Base-by-base conservation (phyloP, 2,888 invertebrate genomes). In the Diarsia rubi region DNA sequence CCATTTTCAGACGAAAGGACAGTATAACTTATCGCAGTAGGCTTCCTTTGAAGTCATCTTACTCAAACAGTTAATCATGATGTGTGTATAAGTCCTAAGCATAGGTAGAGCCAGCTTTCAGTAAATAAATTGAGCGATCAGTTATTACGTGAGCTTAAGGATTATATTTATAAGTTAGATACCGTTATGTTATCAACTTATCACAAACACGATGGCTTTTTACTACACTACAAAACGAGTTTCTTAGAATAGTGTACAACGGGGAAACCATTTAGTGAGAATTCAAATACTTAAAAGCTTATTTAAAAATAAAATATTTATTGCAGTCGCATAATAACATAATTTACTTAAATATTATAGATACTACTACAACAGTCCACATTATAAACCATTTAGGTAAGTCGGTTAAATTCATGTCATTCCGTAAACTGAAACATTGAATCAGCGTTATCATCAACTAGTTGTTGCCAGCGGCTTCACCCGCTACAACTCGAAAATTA, bases 41-140 rank as follows among this genome's bases (percentile, higher is more conserved):
- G 52, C 24, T 54, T 27, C 16, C 37, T 47, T 74, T 63, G 45
- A 74, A 74, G 74, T 81, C 37, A 42, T 74, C 81, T 47, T 74
- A 62, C 4, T 47, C 42, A 49, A 52, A 57, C n/a, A 21, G 42
- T 81, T 74, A 74, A 81, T 57, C 76, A 57, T 44, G 47, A 44
- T 49, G 52, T 81, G 63, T 47, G 27, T 62, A 73, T 72, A 75
- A 80, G 37, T 60, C 42, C 27, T 45, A n/a, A 52, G 49, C 57
- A 82, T 57, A 57, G n/a, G n/a, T n/a, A n/a, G 54, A 78, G 45
- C 47, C 65, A 81, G 65, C 62, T 69, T 60, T 67, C 27, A 62
- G 79, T 66, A 77, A 79, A 85, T 86, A 85, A 87, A 87, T 86
- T 85, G 69, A 79, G 74, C 78, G 77, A 78, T 87, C 78, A 80